phyloP scores from a whole-genome alignment of 1,140 invertebrate species.

The Leptinotarsa lineolata region DNA sequence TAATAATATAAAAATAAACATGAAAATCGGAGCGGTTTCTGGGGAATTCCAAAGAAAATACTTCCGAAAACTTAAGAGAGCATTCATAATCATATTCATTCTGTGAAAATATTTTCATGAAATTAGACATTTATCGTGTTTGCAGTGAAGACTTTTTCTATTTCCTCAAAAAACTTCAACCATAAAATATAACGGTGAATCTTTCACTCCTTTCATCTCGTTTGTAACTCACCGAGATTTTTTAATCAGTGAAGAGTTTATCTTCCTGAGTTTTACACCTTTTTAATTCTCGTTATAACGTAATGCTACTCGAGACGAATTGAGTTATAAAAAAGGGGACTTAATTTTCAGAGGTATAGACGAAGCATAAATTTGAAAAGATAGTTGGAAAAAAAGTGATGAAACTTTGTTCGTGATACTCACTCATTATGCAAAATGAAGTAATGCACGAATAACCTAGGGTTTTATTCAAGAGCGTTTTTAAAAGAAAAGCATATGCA shows the following conservation, averaged over 20 bases:
- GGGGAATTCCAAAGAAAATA: no score
- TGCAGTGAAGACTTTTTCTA: no score
- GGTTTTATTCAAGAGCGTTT: conserved; percentile 47
- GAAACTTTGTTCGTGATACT: conserved; percentile 46
- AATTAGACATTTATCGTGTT: no score
- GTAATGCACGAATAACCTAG: conserved; percentile 50
- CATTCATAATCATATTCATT: no score
- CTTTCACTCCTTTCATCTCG: not conserved
- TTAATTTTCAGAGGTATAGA: conserved; percentile 21
- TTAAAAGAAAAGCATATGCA: conserved; percentile 52
- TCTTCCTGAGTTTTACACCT: conserved; percentile 50
- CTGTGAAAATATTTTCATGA: no score
- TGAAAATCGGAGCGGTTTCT: no score
- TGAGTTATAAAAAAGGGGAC: conserved; percentile 32
- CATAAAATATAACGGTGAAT: no score
- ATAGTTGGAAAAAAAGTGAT: conserved; percentile 47
- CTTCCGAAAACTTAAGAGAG: no score
- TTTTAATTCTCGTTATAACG: conserved; percentile 48
- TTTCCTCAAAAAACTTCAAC: no score
- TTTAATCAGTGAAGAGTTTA: conserved; percentile 46
- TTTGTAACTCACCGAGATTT: conserved; percentile 30
- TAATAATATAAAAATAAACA: no score
- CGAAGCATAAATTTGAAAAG: conserved; percentile 24
- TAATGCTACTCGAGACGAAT: conserved; percentile 35
- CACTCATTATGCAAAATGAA: conserved; percentile 51